A percentile compares a stretch with the other conserved stretches of the same genome.
Conservation (phyloP, 2,797 vertebrate genomes). For the Tympanoctomys barrerae region DNA sequence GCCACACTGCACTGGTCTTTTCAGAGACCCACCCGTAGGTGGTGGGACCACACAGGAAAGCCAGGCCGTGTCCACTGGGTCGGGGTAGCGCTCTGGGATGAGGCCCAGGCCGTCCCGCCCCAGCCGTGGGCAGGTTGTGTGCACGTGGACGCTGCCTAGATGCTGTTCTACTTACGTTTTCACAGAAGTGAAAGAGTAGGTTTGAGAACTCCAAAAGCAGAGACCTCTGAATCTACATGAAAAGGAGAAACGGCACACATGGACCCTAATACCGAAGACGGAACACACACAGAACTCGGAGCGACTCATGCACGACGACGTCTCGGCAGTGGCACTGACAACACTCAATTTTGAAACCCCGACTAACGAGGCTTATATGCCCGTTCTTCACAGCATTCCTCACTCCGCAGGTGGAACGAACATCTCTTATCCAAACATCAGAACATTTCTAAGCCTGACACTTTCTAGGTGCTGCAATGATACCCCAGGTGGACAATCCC, state of each 20-base stretch:
- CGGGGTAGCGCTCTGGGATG: neutral
- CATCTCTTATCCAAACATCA: neutral
- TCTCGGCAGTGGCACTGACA: accelerated
- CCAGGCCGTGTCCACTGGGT: neutral
- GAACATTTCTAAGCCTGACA: neutral
- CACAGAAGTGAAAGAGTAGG: neutral
- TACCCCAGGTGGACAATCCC: neutral
- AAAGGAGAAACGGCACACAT: neutral
- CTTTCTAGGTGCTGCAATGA: no score
- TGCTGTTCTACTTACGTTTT: neutral
- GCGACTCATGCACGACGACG: neutral
- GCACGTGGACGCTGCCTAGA: no score
- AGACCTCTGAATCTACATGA: neutral
- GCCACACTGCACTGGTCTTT: no score
- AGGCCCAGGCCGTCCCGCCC: neutral
- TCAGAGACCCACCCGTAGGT: no score
- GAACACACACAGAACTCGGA: neutral
- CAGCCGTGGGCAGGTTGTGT: no score
- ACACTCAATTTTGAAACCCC: neutral
- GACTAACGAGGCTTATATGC: accelerated
- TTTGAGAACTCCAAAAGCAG: constrained; percentile 12
- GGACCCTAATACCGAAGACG: neutral
- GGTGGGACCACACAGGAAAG: no score
- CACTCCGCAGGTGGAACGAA: neutral
- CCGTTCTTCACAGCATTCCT: neutral